Percentiles rank a stretch among this genome's conserved stretches.
Conservation (phyloP, 2,888 invertebrate genomes). For the Idaea straminata region DNA sequence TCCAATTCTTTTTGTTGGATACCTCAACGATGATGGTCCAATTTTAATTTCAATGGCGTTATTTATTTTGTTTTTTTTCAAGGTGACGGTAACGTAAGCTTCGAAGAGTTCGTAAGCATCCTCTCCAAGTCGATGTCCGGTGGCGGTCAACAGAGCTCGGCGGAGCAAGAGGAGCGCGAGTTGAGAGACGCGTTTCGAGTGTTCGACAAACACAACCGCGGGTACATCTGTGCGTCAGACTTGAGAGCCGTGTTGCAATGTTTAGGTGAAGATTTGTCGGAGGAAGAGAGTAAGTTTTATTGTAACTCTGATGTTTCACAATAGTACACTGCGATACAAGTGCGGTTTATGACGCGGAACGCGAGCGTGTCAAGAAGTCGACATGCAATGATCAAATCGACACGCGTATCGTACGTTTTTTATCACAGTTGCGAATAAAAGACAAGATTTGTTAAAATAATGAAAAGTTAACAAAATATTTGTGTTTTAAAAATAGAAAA, state of each 20-base stretch:
- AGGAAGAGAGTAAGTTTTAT: constrained; percentile 93
- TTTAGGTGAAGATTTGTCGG: constrained; percentile 92
- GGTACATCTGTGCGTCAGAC: constrained; percentile 94
- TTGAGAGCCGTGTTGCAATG: constrained; percentile 92
- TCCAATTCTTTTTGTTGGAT: too few relatives aligned
- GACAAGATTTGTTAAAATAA: too few relatives aligned
- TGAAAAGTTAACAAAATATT: too few relatives aligned
- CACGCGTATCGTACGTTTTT: too few relatives aligned
- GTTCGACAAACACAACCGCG: constrained; percentile 95
- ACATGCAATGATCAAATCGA: too few relatives aligned
- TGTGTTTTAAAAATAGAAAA: too few relatives aligned
- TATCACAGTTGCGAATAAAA: too few relatives aligned
- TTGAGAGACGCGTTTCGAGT: constrained; percentile 92
- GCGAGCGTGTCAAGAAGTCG: too few relatives aligned
- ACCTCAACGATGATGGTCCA: too few relatives aligned
- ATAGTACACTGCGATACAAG: too few relatives aligned
- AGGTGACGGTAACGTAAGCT: constrained; percentile 94
- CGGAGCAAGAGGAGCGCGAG: constrained; percentile 91
- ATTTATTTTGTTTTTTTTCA: constrained; percentile 17
- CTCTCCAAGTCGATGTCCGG: constrained; percentile 87
- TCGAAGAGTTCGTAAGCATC: constrained; percentile 93
- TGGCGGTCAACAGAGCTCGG: constrained; percentile 81
- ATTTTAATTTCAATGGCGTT: constrained; percentile 3
- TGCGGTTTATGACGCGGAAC: too few relatives aligned
- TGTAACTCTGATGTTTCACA: too few relatives aligned